These are phyloP conservation scores for Tinea semifulvella DNA, from an alignment of 2,888 invertebrate species.

Conservation along the genomic window DNA sequence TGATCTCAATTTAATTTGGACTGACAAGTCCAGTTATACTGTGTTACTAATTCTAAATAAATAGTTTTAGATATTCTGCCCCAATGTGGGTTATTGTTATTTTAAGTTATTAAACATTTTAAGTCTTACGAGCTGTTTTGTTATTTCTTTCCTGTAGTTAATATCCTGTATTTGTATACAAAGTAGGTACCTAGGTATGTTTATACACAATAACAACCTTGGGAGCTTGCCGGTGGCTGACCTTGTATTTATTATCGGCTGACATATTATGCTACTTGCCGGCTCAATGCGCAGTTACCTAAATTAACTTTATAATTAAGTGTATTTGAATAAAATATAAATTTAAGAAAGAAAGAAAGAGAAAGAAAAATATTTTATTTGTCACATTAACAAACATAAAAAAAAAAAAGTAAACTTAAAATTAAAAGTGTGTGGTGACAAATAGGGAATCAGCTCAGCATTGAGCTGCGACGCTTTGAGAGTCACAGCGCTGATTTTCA, in stretches of 20 bases:
- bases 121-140: not conserved
- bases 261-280: no score
- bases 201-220: constrained; percentile 59
- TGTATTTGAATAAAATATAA: no score
- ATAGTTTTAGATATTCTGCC: constrained; percentile 11
- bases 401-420: no score
- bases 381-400: no score
- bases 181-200: constrained; percentile 2
- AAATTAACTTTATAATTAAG: no score
- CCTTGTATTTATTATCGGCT: constrained; percentile 18
- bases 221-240: constrained; percentile 31
- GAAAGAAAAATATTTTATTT: no score
- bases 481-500: no score
- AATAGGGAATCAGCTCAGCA: no score
- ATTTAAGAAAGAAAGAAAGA: no score
- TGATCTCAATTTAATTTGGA: constrained; percentile 46
- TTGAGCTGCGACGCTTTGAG: no score
- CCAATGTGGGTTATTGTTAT: not conserved
- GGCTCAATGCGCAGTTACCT: no score
- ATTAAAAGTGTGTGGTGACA: no score
- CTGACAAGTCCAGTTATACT: constrained; percentile 14
- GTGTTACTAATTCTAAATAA: constrained; percentile 21
- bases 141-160: constrained; percentile 1
- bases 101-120: constrained; percentile 4
- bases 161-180: not conserved